These are phyloP conservation scores for Troilus luridus DNA, from an alignment of 2,888 invertebrate genomes.

Conservation along the genomic window DNA sequence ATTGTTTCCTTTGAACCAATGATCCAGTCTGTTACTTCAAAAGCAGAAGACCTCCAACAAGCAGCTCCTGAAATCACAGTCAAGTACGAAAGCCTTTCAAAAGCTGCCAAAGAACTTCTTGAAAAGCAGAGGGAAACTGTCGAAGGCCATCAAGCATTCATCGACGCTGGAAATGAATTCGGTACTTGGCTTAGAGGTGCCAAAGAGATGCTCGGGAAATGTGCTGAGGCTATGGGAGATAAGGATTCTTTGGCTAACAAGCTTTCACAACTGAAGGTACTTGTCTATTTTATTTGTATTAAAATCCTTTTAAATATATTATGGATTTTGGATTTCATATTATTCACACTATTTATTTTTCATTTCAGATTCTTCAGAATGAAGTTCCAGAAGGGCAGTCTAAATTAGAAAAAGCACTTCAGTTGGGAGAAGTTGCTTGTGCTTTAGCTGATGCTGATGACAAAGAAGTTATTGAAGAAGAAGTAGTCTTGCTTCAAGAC, in stretches of 20 bases:
- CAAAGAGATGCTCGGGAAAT: conserved; percentile 91
- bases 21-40: conserved; percentile 94
- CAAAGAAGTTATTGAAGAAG: conserved; percentile 91
- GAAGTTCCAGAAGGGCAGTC: conserved; percentile 87
- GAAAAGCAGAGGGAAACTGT: conserved; percentile 88
- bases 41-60: conserved; percentile 92
- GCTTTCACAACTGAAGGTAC: conserved; percentile 82
- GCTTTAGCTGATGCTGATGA: conserved; percentile 87
- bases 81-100: conserved; percentile 90
- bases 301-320: not conserved
- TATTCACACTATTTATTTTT: not conserved
- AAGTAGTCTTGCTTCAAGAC: conserved; percentile 90
- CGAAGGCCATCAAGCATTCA: conserved; percentile 91
- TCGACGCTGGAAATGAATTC: conserved; percentile 92
- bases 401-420: conserved; percentile 86
- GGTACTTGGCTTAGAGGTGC: conserved; percentile 92
- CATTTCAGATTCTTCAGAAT: conserved; percentile 78
- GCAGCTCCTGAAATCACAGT: conserved; percentile 92
- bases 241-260: conserved; percentile 90
- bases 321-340: not conserved
- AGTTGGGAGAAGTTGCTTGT: conserved; percentile 89
- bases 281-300: not conserved
- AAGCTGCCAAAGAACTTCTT: conserved; percentile 80
- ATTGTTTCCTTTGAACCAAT: conserved; percentile 97
- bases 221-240: conserved; percentile 93